A percentile compares a stretch with the other conserved stretches of the same genome.
phyloP scores from a whole-genome alignment of 2,888 invertebrate species.

The Julus scanicus region DNA sequence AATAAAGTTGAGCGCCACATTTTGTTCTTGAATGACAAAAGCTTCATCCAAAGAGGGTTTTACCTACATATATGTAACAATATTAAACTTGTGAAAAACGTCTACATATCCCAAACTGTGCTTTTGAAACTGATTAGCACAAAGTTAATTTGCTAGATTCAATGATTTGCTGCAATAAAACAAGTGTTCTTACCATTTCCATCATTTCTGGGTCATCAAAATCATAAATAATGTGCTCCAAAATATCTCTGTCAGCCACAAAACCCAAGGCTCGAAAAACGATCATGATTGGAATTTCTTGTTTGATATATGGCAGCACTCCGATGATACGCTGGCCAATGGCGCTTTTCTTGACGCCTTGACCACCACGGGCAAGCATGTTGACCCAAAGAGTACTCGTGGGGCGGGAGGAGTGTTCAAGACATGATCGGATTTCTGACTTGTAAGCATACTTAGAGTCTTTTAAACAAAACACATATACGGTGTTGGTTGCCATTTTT shows the following conservation, averaged over 20 bases:
- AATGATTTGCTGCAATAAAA: constrained; percentile 4
- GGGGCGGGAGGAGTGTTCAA: constrained; percentile 90
- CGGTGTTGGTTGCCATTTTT: constrained; percentile 99
- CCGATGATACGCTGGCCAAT: constrained; percentile 99
- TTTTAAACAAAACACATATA: constrained; percentile 99
- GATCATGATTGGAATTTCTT: constrained; percentile 99
- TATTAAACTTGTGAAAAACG: not conserved
- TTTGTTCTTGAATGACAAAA: constrained; percentile 99
- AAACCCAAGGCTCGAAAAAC: constrained; percentile 99
- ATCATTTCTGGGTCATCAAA: constrained; percentile 99
- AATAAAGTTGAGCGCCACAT: constrained; percentile 98
- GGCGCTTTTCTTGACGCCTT: constrained; percentile 96
- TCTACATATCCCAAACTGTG: not conserved
- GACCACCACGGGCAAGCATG: constrained; percentile 99
- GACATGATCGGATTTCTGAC: constrained; percentile 95
- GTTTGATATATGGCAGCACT: constrained; percentile 97
- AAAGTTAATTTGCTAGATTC: not conserved
- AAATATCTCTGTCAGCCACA: constrained; percentile 98
- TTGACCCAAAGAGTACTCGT: constrained; percentile 99
- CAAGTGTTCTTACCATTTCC: constrained; percentile 87
- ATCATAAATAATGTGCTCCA: constrained; percentile 99
- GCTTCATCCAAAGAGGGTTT: constrained; percentile 99
- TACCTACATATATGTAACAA: constrained; percentile 67
- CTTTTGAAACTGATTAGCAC: not conserved
- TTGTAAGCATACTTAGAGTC: constrained; percentile 99